phyloP scores from a whole-genome alignment of 2,888 invertebrate species.

The Dryobotodes eremita region DNA sequence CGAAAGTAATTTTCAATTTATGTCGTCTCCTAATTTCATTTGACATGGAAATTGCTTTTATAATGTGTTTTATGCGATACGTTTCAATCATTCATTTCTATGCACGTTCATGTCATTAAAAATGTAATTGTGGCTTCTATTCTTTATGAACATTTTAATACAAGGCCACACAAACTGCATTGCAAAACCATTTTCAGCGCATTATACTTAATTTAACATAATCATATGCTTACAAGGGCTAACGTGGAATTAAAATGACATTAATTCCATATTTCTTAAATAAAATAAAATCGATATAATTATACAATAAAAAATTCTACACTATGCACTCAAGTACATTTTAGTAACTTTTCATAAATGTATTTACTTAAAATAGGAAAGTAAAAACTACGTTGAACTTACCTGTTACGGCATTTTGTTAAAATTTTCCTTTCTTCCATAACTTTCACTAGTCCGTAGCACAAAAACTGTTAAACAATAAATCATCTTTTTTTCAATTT shows the following conservation, averaged over 20 bases:
- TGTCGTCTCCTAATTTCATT: constrained; percentile 12
- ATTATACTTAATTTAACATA: not conserved
- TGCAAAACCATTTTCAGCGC: not conserved
- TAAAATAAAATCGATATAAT: not conserved
- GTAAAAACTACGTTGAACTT: constrained; percentile 36
- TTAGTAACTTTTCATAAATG: not conserved
- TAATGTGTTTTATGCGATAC: not conserved
- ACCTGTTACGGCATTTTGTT: constrained; percentile 50
- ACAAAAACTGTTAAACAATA: constrained; percentile 55
- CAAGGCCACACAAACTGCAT: not conserved
- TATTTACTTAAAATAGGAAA: not conserved
- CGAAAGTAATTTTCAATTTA: not conserved
- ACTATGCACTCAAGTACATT: not conserved
- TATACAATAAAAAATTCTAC: not conserved
- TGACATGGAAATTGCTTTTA: constrained; percentile 11
- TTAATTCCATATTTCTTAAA: not conserved
- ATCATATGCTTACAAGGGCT: not conserved
- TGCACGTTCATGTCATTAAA: not conserved
- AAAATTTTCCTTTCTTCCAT: constrained; percentile 41
- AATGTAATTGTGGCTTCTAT: not conserved
- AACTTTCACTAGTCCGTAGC: constrained; percentile 57
- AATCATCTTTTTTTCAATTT: constrained; percentile 55
- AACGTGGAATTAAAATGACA: not conserved
- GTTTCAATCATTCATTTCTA: not conserved
- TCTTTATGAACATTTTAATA: not conserved